These are phyloP conservation scores for Branchellion lobata DNA, from an alignment of 2,888 invertebrate genomes.

Conservation along the genomic window DNA sequence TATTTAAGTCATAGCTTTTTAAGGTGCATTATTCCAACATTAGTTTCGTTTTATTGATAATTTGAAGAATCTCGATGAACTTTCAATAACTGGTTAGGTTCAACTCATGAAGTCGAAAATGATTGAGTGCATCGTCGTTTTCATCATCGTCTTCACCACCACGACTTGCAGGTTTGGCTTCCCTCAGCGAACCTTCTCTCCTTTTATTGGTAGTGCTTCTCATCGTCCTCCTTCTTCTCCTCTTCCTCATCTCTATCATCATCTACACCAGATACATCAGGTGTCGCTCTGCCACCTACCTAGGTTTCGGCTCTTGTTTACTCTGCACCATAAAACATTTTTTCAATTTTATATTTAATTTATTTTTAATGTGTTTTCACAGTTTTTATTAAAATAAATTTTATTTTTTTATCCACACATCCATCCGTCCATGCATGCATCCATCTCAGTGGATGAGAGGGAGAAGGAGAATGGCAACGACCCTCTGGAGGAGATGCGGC, in stretches of 20 bases:
- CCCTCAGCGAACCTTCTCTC: too few species aligned
- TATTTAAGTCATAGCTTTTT: too few species aligned
- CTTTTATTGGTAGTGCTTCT: too few species aligned
- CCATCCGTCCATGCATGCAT: background rate
- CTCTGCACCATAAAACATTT: background rate
- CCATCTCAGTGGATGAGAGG: background rate
- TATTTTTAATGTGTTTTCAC: background rate
- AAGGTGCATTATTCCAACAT: too few species aligned
- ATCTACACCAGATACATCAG: background rate
- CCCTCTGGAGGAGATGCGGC: background rate
- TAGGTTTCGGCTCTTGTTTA: background rate
- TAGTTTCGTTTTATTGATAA: too few species aligned
- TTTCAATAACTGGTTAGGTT: too few species aligned
- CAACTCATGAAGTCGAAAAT: too few species aligned
- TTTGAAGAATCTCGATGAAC: too few species aligned
- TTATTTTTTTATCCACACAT: background rate
- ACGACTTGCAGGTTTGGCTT: too few species aligned
- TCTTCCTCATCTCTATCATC: background rate
- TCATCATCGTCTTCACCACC: too few species aligned
- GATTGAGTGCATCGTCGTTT: too few species aligned
- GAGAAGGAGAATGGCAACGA: slow-evolving; percentile 1
- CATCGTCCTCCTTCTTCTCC: background rate
- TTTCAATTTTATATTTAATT: background rate
- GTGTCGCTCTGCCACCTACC: background rate
- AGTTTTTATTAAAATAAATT: background rate